These are phyloP conservation scores for Mantis religiosa DNA, from an alignment of 2,888 invertebrate genomes.

Conservation along the genomic window DNA sequence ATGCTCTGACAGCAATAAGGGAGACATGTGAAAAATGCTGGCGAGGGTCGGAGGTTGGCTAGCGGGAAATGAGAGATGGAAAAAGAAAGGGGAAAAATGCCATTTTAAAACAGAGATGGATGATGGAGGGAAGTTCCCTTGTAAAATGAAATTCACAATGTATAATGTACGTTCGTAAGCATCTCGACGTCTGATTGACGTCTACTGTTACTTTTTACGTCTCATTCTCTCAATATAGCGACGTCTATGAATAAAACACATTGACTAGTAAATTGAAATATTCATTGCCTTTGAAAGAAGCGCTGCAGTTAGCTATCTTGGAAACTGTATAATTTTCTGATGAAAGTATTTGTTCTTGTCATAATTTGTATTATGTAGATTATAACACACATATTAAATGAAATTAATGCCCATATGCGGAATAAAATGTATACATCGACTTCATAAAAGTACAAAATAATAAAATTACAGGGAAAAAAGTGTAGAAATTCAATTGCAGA, in stretches of 20 bases:
- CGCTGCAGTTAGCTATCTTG: background rate
- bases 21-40: background rate
- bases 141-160: background rate
- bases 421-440: too few relatives aligned
- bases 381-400: too few relatives aligned
- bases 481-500: too few relatives aligned
- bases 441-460: too few relatives aligned
- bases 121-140: background rate
- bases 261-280: background rate
- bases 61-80: background rate
- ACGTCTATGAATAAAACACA: background rate
- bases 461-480: too few relatives aligned
- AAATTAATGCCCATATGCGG: too few relatives aligned
- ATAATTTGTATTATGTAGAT: too few relatives aligned
- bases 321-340: background rate
- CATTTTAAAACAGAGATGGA: constrained; percentile 2
- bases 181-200: background rate
- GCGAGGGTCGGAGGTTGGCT: background rate
- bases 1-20: background rate
- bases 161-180: background rate
- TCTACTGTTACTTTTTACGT: background rate
- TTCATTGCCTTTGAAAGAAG: background rate
- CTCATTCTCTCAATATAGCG: background rate
- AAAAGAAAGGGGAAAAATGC: constrained; percentile 9
- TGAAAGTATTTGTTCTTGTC: background rate